Evolutionary conservation across 2,113 vertebrate genomes (phyloP), one percentile per base, ranked within the genome.

Genomic region (Trogon surrucura): DNA sequence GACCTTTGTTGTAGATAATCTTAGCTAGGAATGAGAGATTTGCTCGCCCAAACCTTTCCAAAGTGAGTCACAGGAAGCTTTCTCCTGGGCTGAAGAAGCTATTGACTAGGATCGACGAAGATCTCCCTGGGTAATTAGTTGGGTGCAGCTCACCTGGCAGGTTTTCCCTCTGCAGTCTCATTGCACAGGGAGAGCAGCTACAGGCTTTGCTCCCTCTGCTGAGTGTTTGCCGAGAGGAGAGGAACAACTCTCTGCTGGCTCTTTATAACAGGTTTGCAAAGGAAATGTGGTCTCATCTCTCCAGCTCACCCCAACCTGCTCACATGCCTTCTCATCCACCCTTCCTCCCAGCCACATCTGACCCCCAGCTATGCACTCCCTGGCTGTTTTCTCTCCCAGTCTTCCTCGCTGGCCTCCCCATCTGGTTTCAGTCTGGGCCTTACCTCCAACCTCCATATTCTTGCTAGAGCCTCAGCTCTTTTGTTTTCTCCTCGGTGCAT

Each of bases 161-260:
- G 47, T 93, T 92, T 94, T 58, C 60, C 5, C 34, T 74, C n/a
- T 3, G 5, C 2, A 14, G 50, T 17, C 38, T 82, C 74, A 54
- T 48, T 25, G 41, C 82, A 80, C 21, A n/a, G 19, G 74, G n/a
- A 73, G 60, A 69, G 44, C 44, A 70, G 58, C 48, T 75, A 23
- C 41, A 20, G 0, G 7, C 4, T 21, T 62, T 66, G 54, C n/a
- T 78, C 57, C 11, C 19, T 58, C 41, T 21, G 8, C 15, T 2
- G 4, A 64, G 73, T 10, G 10, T 78, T 80, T 92, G 64, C 65
- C 2, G 1, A 20, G 27, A 81, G 62, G 18, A 29, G 56, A 84
- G 32, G 30, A 69, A 48, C 12, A 65, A 0, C 25, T 23, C 0
- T 0, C 3, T 64, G 44, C 3, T 3, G 3, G 22, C 47, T 32